Base-by-base conservation (phyloP, 1,140 invertebrate species). In the Campoletis sonorensis region DNA sequence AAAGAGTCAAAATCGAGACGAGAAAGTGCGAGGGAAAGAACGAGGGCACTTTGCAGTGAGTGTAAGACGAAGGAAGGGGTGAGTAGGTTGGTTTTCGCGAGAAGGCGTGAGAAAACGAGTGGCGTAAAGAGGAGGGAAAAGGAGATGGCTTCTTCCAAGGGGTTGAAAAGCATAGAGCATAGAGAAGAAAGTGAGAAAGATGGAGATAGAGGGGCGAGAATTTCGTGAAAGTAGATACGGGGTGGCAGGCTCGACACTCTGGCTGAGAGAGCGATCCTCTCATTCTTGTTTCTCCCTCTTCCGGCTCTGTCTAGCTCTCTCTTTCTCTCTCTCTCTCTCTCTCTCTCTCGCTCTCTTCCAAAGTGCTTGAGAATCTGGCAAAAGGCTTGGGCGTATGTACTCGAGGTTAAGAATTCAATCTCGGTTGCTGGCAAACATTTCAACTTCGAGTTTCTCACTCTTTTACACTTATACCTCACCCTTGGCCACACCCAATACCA, bases 381-480 rank as follows among this genome's bases (percentile, higher is more conserved):
- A 67, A 49, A 75, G 72, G 72, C 72, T 15, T 18, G 40, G 72
- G 58, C 61, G 76, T 78, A 33, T 78, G 76, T 78, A 64, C 76
- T 78, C 58, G 82, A 79, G 85, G 84, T 85, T 85, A 84, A 84
- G 84, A 86, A 88, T 87, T 88, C 87, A 86, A 88, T 88, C 85
- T 84, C 83, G 77, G 79, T 67, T 80, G 81, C 72, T 84, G 84
- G 81, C 81, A 84, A 82, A 85, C 85, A 84, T 85, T 88, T 88
- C 83, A 88, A 87, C 85, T 86, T 85, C 75, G 79, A 80, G 68
- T 58, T 71, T 64, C 78, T 68, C 54, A 49, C 61, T 33, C 40
- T 58, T 67, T 71, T 64, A 27, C 67, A 58, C 79, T 79, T 67
- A 51, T 23, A 30, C 18, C 23, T 23, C 72, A 18, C 40, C 40